Percentiles rank a stretch among this genome's conserved stretches.
phyloP scores from a whole-genome alignment of 2,113 vertebrate genomes.

The Tetrao urogallus region DNA sequence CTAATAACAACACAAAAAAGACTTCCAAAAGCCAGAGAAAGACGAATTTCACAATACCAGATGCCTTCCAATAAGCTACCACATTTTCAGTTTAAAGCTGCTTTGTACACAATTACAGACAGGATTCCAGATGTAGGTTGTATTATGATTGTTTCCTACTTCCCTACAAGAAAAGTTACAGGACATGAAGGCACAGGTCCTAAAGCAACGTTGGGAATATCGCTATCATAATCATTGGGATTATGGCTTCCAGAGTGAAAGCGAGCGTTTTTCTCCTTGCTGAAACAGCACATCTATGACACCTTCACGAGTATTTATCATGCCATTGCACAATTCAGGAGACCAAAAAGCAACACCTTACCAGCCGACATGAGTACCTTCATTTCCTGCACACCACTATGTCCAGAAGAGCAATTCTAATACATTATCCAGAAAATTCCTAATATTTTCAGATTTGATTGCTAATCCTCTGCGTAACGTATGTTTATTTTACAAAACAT shows the following conservation, averaged over 20 bases:
- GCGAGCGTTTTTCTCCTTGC: not conserved
- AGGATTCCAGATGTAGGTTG: not conserved
- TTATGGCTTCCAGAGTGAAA: not conserved
- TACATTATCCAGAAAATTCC: not conserved
- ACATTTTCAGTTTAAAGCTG: not conserved
- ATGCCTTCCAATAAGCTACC: not conserved
- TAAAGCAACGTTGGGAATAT: not conserved
- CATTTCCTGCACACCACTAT: not conserved
- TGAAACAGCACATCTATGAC: not conserved
- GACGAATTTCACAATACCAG: not conserved
- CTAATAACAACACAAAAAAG: not conserved
- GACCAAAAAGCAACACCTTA: not conserved
- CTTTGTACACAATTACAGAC: not conserved
- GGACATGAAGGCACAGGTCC: not conserved
- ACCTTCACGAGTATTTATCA: not conserved
- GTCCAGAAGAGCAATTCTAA: not conserved
- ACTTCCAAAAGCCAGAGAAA: not conserved
- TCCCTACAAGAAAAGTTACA: not conserved
- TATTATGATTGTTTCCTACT: not conserved
- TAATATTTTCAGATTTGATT: not conserved
- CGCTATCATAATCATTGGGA: not conserved
- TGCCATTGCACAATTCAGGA: not conserved
- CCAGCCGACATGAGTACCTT: not conserved
- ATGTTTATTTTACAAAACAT: not conserved
- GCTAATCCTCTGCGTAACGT: not conserved